Evolutionary conservation across 2,113 vertebrate species (phyloP), one percentile per base, ranked within the genome.

Genomic region (Heterocephalus glaber): DNA sequence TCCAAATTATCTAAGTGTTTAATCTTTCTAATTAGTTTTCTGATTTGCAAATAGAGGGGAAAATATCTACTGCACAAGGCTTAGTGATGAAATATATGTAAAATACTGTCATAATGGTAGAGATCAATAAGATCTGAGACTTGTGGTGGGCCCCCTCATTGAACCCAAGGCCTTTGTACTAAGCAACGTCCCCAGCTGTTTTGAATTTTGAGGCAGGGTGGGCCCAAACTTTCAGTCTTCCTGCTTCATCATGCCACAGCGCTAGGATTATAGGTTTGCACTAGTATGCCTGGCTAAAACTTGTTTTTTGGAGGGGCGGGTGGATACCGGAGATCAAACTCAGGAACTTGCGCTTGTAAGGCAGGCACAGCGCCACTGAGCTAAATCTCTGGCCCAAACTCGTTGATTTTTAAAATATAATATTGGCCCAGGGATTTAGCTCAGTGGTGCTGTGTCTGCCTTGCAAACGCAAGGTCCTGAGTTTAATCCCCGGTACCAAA

Each of bases 1-100:
- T 92, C 47, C n/a, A 94, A n/a, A 24, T 38, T 82, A 9, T 9
- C 11, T 94, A 76, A 89, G 2, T 41, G 44, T 47, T 76, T 47
- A 30, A 49, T 76, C 77, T 83, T 90, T 66, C 61, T 65, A 22
- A 58, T 52, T 65, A 22, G 52, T 52, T 85, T 97, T 41, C 90
- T 94, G 22, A 83, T 86, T 77, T 41, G 24, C 77, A 96, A 79
- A 65, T 63, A 33, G 49, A 3, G 9, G 17, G 84, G 70, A 79
- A 79, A 70, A 49, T 86, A 68, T 16, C 33, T 65, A 24, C 22
- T 33, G 60, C 19, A 49, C 28, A 70, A 7, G 35, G 19, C 13
- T 38, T 8, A 76, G 65, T 61, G 44, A 90, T 35, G 65, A 47
- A 83, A 66, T 66, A 30, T 6, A 52, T 56, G 20, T 63, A 56